A percentile compares a stretch with the other conserved stretches of the same genome.
Conservation (phyloP, 2,888 invertebrate genomes). For the Microctonus aethiopoides region DNA sequence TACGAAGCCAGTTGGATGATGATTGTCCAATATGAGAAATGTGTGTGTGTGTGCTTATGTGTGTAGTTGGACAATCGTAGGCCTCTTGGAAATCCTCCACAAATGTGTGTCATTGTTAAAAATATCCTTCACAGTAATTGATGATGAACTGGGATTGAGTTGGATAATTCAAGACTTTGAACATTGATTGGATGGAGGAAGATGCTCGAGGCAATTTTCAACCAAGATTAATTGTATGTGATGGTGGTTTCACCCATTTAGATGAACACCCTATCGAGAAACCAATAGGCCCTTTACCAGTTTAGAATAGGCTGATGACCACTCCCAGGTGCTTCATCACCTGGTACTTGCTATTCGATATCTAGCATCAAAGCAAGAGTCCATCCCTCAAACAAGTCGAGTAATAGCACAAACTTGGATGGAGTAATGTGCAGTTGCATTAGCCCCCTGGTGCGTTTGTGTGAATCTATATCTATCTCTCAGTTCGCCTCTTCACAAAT, state of each 20-base stretch:
- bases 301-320: slow-evolving; percentile 27
- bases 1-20: slow-evolving; percentile 5
- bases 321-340: slow-evolving; percentile 55
- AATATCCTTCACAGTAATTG: neutral
- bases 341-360: slow-evolving; percentile 52
- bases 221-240: slow-evolving; percentile 16
- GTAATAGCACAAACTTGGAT: slow-evolving; percentile 56
- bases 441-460: slow-evolving; percentile 14
- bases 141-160: neutral
- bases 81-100: slow-evolving; percentile 26
- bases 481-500: slow-evolving; percentile 3
- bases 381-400: slow-evolving; percentile 56
- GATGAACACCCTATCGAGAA: neutral
- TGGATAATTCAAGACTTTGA: neutral
- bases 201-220: neutral
- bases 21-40: neutral
- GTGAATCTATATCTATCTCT: slow-evolving; percentile 20
- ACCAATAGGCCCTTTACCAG: neutral
- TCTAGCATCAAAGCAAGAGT: slow-evolving; percentile 56
- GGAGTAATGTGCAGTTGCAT: slow-evolving; percentile 15
- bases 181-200: neutral
- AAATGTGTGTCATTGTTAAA: neutral
- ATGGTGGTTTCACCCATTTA: neutral
- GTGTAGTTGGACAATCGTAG: slow-evolving; percentile 19
- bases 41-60: too few species aligned